phyloP scores from a whole-genome alignment of 1,140 invertebrate genomes.

The Tetramorium alpestre region DNA sequence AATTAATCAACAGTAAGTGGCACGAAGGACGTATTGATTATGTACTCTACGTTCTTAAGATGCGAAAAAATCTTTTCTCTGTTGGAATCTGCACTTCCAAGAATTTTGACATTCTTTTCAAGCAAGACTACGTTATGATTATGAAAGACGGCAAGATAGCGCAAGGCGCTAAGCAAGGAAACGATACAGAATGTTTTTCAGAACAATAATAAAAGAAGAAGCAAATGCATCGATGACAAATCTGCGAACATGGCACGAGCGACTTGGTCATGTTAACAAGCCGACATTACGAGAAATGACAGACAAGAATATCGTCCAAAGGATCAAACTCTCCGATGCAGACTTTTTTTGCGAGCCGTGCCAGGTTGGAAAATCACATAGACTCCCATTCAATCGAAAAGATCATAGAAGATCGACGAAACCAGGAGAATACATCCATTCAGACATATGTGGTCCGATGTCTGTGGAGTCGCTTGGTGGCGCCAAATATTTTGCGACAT shows the following conservation, averaged over 20 bases:
- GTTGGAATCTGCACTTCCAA: slow-evolving; percentile 55
- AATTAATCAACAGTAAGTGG: slow-evolving; percentile 58
- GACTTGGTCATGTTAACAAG: background rate
- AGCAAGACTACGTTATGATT: background rate
- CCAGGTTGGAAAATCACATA: background rate
- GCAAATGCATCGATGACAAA: background rate
- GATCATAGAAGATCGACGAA: background rate
- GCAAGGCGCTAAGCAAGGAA: background rate
- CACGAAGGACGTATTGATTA: slow-evolving; percentile 42
- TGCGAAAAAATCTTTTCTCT: slow-evolving; percentile 74
- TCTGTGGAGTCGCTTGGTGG: background rate
- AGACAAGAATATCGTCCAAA: background rate
- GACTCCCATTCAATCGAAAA: background rate
- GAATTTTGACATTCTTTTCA: background rate
- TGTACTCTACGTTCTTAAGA: slow-evolving; percentile 65
- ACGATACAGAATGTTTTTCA: slow-evolving; percentile 11
- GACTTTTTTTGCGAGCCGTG: background rate
- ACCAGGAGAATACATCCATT: background rate
- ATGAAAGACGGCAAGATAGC: background rate
- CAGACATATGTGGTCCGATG: background rate
- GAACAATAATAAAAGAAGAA: background rate
- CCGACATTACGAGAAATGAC: background rate
- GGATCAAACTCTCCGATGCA: background rate
- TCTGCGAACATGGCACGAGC: background rate
- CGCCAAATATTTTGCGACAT: background rate